Evolutionary conservation across 2,888 invertebrate species (phyloP), one percentile per base, ranked within the genome.

Genomic region (Phoenoteleia sp.): DNA sequence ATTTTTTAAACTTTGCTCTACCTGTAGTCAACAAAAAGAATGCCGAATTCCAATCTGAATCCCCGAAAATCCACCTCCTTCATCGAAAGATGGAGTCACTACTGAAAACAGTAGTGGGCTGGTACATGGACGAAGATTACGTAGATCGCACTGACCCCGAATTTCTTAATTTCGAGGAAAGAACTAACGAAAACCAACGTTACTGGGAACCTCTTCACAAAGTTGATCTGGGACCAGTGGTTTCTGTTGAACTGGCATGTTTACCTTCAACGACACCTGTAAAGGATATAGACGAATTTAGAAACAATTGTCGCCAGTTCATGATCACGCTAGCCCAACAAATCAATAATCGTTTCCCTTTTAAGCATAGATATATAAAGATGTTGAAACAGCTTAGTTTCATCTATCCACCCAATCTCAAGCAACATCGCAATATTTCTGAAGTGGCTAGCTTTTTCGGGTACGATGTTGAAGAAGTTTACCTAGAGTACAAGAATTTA

Each of bases 11-110:
- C 21, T 86, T 58, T 76, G 72, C 74, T 5, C 60, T 87, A 17
- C 87, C 86, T 13, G 64, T 84, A 9, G 80, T 87, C 9, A 76
- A 47, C 36, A 81, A 71, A 27, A 66, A 85, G n/a, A 88, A 87
- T 47, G 17, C 21, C 13, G 86, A 86, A 71, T 86, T 88, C 36
- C 85, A 87, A 60, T 23, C 83, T 5, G 77, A 88, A 80, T 66
- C 33, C 0, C 84, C 84, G 2, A 86, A 86, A 67, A 74, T 87
- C 21, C 76, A 85, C 60, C 21, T 83, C 13, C 54, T 88, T 13
- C 64, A 86, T 66, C 36, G 42, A 13, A 82, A 77, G 29, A 85
- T 85, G 67, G 77, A 81, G 58, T 36, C 67, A 25, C 21, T 81
- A 0, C 58, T 85, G 0, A 77, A 85, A 77, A 81, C 54, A 1